phyloP scores from a whole-genome alignment of 2,888 invertebrate genomes.

The Himalopsyche japonica region DNA sequence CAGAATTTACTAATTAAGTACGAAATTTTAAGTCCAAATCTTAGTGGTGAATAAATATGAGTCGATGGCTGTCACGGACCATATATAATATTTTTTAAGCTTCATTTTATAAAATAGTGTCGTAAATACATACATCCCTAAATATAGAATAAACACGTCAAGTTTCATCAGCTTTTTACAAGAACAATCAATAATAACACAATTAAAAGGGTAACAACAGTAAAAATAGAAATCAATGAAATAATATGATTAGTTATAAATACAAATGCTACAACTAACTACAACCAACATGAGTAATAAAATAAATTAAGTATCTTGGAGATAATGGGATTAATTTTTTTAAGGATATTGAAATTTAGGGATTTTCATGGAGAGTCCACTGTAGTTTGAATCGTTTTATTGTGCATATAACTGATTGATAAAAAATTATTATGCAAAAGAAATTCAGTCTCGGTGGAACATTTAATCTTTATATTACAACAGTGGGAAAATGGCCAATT shows the following conservation, averaged over 20 bases:
- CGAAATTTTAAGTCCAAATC: not conserved
- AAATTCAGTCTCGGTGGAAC: constrained; percentile 21
- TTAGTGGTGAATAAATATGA: not conserved
- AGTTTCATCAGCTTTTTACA: constrained; percentile 32
- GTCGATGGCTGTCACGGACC: not conserved
- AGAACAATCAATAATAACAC: constrained; percentile 39
- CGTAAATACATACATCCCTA: constrained; percentile 18
- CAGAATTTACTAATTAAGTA: not conserved
- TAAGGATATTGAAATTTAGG: not conserved
- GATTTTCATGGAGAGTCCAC: constrained; percentile 1
- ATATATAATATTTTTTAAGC: not conserved
- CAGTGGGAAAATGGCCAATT: constrained; percentile 62
- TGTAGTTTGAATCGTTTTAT: constrained; percentile 1
- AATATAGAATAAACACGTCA: constrained; percentile 8
- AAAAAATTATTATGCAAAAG: not conserved
- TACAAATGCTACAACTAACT: constrained; percentile 29
- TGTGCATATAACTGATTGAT: not conserved
- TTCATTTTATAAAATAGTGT: not conserved
- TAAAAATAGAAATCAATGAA: constrained; percentile 26
- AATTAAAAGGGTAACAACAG: constrained; percentile 39
- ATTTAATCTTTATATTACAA: constrained; percentile 40
- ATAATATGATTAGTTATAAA: constrained; percentile 13
- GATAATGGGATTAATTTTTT: not conserved
- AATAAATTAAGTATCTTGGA: constrained; percentile 20
- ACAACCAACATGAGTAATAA: constrained; percentile 29